Conservation (phyloP, 2,797 vertebrate genomes). For the Steatocranus sp. region DNA sequence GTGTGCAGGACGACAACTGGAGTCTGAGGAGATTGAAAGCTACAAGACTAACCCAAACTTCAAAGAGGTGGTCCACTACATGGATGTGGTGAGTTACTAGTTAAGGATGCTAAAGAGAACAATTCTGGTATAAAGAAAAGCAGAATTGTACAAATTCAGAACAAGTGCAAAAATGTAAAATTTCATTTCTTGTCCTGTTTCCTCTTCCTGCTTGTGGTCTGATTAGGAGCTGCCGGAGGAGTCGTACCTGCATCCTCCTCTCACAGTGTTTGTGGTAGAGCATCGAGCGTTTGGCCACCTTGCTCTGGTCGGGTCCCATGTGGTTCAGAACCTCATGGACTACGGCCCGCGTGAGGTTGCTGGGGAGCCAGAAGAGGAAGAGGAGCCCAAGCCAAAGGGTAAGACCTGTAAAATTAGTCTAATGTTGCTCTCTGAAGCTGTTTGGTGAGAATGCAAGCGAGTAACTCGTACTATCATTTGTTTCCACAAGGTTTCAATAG, state of each 20-base stretch:
- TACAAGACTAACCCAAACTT: slow-evolving; percentile 87
- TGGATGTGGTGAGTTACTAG: slow-evolving; percentile 85
- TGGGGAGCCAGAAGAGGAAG: slow-evolving; percentile 71
- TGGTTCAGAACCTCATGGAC: slow-evolving; percentile 83
- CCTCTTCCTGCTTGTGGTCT: neutral
- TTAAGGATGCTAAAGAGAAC: neutral
- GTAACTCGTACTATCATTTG: neutral
- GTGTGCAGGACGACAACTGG: slow-evolving; percentile 84
- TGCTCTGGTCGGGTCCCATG: slow-evolving; percentile 85
- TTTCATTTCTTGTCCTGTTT: neutral
- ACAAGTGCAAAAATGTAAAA: neutral
- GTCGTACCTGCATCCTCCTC: slow-evolving; percentile 89
- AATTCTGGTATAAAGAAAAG: neutral
- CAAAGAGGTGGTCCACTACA: slow-evolving; percentile 81
- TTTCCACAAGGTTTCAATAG: neutral
- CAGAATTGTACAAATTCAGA: neutral
- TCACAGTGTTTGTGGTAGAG: slow-evolving; percentile 90
- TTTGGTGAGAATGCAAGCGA: accelerated
- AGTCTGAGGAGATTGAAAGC: slow-evolving; percentile 85
- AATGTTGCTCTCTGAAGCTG: neutral
- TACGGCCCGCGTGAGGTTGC: slow-evolving; percentile 77
- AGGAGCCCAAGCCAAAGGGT: slow-evolving; percentile 60
- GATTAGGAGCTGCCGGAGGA: slow-evolving; percentile 88
- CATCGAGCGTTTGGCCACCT: slow-evolving; percentile 84
- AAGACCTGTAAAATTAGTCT: neutral